Base-by-base conservation (phyloP, 2,113 vertebrate genomes). In the Muntiacus muntjak region DNA sequence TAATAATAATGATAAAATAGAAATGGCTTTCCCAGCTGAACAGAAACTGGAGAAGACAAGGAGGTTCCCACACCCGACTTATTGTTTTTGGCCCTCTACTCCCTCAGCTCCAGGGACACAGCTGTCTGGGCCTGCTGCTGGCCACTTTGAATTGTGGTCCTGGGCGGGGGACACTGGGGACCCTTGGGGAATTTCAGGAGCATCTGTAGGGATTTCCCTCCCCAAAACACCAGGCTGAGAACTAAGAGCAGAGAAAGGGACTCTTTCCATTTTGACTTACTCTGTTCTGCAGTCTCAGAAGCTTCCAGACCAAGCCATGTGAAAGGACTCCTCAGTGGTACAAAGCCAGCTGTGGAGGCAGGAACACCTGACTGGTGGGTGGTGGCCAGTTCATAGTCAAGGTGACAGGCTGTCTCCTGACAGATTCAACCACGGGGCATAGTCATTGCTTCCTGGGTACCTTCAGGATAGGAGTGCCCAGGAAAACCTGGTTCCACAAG, bases 21-120 rank as follows among this genome's bases (percentile, higher is more conserved):
- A 95, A 95, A 97, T 96, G 97, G 95, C 97, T 97, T 97, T 97
- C 91, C 97, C 97, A 98, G 97, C 95, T 91, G 95, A 98, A 91
- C 95, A 98, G 98, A 97, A 97, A 96, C 93, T 62, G 87, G 95
- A 97, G 93, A 97, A 89, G 96, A 78, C 79, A 10, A 90, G 95
- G 97, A 97, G 95, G 71, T 98, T 98, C 97, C 97, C 98, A 97
- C 93, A 97, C 83, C 95, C 67, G 2, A 86, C 74, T 96, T 98
- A 94, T 96, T 98, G 97, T 97, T 98, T 94, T 98, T 97, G 96
- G 97, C 97, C 86, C 92, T 55, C n/a, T 33, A 7, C 52, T 85
- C 36, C 87, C 90, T 15, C 21, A 47, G 94, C 87, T 64, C 97
- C 47, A 0, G 97, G 95, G 97, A 97, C 78, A 89, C 89, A 94